Base-by-base conservation (phyloP, 2,888 invertebrate species). In the Agriotes lineatus region DNA sequence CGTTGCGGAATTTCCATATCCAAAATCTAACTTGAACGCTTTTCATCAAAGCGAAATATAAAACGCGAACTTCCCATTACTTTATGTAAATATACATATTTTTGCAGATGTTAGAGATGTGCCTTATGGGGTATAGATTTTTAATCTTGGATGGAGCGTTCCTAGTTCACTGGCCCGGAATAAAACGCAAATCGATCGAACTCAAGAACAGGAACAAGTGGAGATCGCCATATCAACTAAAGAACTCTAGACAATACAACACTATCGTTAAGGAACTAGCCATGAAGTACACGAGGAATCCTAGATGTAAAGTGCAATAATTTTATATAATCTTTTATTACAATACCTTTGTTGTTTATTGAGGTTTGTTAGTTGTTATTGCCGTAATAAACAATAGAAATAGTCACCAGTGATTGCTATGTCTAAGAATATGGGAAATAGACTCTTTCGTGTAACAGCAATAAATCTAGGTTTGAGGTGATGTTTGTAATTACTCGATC, bases 61-160 rank as follows among this genome's bases (percentile, higher is more conserved):
- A n/a, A n/a, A n/a, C n/a, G n/a, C n/a, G n/a, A n/a, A n/a, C n/a
- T n/a, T n/a, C n/a, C n/a, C n/a, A n/a, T n/a, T n/a, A n/a, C n/a
- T n/a, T n/a, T n/a, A n/a, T n/a, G n/a, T n/a, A n/a, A n/a, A n/a
- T n/a, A n/a, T n/a, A n/a, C n/a, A n/a, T n/a, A n/a, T n/a, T n/a
- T n/a, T 81, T 81, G 42, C 83, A 93, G 93, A 92, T 92, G 91
- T 84, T 91, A 78, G 92, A 93, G 83, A 88, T 93, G 86, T 93
- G 93, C 81, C 88, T 93, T 70, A 86, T 90, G 82, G 88, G 89
- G 74, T 93, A 93, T 81, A 88, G 89, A 52, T 87, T 93, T 82
- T 88, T 92, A 68, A 89, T 93, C 2, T 82, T 93, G 54, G 92
- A 93, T 75, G 91, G 91, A 19, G 92, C 89, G 0, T 93, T 93